Conservation (phyloP, 2,113 vertebrate species). For the Pterocles gutturalis region DNA sequence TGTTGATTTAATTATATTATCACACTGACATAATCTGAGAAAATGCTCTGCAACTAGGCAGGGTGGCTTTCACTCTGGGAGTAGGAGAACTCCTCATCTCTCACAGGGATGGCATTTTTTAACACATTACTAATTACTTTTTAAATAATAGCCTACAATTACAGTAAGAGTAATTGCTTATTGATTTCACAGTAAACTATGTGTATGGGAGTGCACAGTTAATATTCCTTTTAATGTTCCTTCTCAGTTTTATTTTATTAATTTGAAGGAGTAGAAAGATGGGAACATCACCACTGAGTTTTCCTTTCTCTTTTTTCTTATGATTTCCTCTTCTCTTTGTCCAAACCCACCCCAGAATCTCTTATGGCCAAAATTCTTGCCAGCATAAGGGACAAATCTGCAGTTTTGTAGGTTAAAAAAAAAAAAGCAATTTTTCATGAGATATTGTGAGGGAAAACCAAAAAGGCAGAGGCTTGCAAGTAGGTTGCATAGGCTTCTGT, state of each 20-base stretch:
- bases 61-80: background rate
- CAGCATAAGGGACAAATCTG: background rate
- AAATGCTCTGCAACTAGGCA: background rate
- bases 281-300: background rate
- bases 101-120: background rate
- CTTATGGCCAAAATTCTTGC: background rate
- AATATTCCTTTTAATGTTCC: background rate
- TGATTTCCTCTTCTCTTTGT: background rate
- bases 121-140: background rate
- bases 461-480: background rate
- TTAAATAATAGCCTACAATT: background rate
- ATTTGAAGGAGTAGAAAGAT: background rate
- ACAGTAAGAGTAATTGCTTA: background rate
- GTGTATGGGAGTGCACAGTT: background rate
- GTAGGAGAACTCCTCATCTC: background rate
- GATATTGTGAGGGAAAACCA: background rate
- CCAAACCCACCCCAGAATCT: background rate
- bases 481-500: background rate
- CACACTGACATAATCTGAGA: accelerated
- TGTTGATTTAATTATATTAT: background rate
- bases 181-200: background rate
- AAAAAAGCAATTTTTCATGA: background rate
- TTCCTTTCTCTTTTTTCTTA: background rate
- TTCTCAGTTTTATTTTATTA: background rate
- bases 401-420: background rate